These are phyloP conservation scores for Oryzias dopingdopingensis DNA, from an alignment of 2,797 vertebrate genomes.

Conservation along the genomic window DNA sequence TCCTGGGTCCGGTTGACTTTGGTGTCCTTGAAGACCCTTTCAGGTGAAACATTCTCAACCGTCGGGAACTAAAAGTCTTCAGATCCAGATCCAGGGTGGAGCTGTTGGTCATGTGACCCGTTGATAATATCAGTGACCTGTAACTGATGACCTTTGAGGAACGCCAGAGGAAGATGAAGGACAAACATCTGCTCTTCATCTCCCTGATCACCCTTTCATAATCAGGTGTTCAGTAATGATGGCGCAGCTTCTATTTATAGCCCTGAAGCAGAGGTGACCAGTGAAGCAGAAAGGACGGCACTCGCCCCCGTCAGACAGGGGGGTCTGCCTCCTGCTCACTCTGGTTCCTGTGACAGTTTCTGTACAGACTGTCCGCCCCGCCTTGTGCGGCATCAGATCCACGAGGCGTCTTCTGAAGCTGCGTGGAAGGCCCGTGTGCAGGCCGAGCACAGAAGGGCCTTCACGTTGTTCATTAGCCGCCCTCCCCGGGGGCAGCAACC, in stretches of 20 bases:
- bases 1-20: too few relatives aligned
- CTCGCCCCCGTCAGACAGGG: constrained; percentile 35
- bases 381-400: constrained; percentile 4
- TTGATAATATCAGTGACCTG: too few relatives aligned
- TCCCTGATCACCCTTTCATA: constrained; percentile 11
- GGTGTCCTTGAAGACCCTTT: too few relatives aligned
- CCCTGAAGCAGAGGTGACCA: constrained; percentile 41
- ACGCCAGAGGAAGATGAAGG: background rate
- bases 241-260: constrained; percentile 51
- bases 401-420: background rate
- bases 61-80: too few relatives aligned
- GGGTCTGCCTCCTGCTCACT: background rate
- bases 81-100: too few relatives aligned
- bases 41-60: too few relatives aligned
- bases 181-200: background rate
- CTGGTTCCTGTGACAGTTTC: background rate
- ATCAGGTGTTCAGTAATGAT: constrained; percentile 45
- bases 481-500: constrained; percentile 7
- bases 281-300: constrained; percentile 43
- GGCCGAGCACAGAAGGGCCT: constrained; percentile 11
- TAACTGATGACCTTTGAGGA: too few relatives aligned
- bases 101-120: too few relatives aligned
- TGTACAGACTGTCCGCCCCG: background rate
- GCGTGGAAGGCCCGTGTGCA: background rate
- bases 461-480: constrained; percentile 27